phyloP scores from a whole-genome alignment of 1,140 invertebrate genomes.

The Drosophila grimshawi region DNA sequence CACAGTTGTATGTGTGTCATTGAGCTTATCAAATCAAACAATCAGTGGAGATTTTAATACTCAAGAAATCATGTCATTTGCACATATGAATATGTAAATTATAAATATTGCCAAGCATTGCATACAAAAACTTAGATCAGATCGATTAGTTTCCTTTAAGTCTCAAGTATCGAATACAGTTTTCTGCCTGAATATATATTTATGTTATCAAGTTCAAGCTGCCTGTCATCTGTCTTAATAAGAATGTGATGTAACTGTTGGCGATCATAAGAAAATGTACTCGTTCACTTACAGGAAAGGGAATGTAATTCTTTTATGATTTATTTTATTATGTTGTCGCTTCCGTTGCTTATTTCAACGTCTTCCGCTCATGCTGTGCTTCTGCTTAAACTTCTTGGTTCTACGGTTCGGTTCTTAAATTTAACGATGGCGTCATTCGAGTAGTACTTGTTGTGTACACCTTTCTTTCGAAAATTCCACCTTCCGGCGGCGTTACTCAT shows the following conservation, averaged over 20 bases:
- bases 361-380: slow-evolving; percentile 16
- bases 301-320: slow-evolving; percentile 14
- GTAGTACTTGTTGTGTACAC: slow-evolving; percentile 44
- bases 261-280: not conserved
- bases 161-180: too few relatives aligned
- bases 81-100: too few relatives aligned
- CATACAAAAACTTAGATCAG: too few relatives aligned
- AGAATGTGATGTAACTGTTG: slow-evolving; percentile 1
- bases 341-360: slow-evolving; percentile 36
- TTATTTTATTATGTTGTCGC: slow-evolving; percentile 39
- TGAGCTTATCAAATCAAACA: too few relatives aligned
- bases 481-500: slow-evolving; percentile 47
- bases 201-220: not conserved
- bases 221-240: not conserved
- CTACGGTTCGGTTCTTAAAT: slow-evolving; percentile 29
- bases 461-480: slow-evolving; percentile 52
- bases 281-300: slow-evolving; percentile 28
- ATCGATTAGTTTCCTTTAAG: too few relatives aligned
- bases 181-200: too few relatives aligned
- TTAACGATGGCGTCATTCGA: slow-evolving; percentile 39
- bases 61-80: too few relatives aligned
- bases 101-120: too few relatives aligned
- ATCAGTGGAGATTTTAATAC: too few relatives aligned
- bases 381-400: slow-evolving; percentile 16
- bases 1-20: too few relatives aligned